Conservation (phyloP, 2,888 invertebrate genomes). For the Adelognathus sp. region DNA sequence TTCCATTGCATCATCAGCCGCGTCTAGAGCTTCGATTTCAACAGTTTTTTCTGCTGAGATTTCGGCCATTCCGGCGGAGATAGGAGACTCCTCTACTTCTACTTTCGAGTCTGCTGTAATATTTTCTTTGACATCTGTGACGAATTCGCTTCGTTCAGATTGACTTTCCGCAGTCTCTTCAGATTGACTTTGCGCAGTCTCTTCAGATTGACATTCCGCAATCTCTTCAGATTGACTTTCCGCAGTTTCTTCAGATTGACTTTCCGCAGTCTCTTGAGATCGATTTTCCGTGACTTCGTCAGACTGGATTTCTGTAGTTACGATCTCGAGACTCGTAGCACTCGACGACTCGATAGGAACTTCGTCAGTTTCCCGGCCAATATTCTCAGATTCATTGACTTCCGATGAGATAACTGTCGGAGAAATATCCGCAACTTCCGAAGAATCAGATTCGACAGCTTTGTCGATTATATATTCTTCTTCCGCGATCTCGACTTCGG, state of each 20-base stretch:
- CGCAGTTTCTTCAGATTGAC: no score
- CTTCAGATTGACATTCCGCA: no score
- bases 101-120: background rate
- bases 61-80: background rate
- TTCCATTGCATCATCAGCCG: background rate
- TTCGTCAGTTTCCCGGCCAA: background rate
- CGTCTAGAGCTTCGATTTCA: background rate
- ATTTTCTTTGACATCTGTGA: background rate
- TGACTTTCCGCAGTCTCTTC: background rate
- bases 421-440: background rate
- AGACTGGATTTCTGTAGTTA: background rate
- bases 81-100: background rate
- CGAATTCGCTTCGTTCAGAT: background rate
- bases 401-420: background rate
- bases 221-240: no score
- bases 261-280: no score
- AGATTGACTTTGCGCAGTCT: no score
- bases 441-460: constrained; percentile 1
- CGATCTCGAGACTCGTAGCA: background rate
- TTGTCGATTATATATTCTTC: constrained; percentile 20
- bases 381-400: background rate
- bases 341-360: background rate
- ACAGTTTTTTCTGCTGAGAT: background rate
- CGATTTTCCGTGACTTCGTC: background rate
- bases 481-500: background rate